Percentiles rank a stretch among this genome's conserved stretches.
Conservation (phyloP, 2,888 invertebrate genomes). For the Patella caerulea region DNA sequence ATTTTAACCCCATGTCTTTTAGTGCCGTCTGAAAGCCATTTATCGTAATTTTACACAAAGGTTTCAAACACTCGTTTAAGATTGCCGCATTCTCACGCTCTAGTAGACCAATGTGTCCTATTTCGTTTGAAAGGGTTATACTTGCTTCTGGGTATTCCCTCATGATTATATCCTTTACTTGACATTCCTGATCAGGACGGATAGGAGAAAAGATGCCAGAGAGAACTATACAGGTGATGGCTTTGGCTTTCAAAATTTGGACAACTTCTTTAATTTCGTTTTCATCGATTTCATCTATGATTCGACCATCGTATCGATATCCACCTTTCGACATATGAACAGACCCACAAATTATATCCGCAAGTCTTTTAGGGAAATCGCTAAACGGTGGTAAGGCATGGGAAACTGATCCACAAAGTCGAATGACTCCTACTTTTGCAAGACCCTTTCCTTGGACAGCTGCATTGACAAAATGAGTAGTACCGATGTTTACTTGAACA, state of each 20-base stretch:
- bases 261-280: conserved; percentile 50
- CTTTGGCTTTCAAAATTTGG: conserved; percentile 35
- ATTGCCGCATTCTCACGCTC: conserved; percentile 68
- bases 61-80: conserved; percentile 65
- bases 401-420: conserved; percentile 64
- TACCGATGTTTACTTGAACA: conserved; percentile 63
- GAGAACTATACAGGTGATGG: conserved; percentile 55
- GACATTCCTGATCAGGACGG: conserved; percentile 53
- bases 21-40: conserved; percentile 53
- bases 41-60: conserved; percentile 56
- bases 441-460: conserved; percentile 60
- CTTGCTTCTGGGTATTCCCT: conserved; percentile 51
- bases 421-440: conserved; percentile 57
- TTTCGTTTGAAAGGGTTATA: conserved; percentile 57
- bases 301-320: conserved; percentile 60
- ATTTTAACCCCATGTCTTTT: conserved; percentile 47
- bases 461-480: conserved; percentile 69
- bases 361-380: conserved; percentile 58
- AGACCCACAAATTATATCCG: conserved; percentile 40
- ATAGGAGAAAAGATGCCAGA: conserved; percentile 64
- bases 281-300: conserved; percentile 47
- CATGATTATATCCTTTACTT: conserved; percentile 44
- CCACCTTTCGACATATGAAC: conserved; percentile 58
- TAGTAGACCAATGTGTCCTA: conserved; percentile 64
- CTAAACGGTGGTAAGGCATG: conserved; percentile 57